Conservation (phyloP, 1,140 invertebrate genomes). For the Megalopta genalis region DNA sequence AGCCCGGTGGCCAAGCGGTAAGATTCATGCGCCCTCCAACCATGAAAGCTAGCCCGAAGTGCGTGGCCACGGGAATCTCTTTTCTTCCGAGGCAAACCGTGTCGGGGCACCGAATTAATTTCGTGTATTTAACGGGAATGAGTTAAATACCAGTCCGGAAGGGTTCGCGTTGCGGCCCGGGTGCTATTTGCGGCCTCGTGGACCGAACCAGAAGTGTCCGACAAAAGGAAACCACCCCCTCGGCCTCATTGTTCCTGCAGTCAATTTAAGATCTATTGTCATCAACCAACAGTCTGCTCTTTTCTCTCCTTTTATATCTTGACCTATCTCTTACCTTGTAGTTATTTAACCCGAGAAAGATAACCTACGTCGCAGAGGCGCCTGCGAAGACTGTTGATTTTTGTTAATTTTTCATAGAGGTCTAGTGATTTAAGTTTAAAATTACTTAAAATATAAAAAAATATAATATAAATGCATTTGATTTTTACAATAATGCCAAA, state of each 20-base stretch:
- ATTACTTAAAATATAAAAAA: no score
- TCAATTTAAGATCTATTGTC: neutral
- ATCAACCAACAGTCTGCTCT: neutral
- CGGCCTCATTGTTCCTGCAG: neutral
- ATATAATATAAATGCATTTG: no score
- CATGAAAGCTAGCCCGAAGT: constrained; percentile 45
- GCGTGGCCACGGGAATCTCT: constrained; percentile 50
- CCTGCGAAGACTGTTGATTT: no score
- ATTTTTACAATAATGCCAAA: no score
- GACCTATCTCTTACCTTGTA: neutral
- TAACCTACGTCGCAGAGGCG: no score
- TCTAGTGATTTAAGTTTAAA: no score
- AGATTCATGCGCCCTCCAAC: constrained; percentile 68
- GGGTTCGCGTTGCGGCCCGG: constrained; percentile 13
- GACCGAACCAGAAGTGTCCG: constrained; percentile 13
- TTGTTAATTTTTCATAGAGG: no score
- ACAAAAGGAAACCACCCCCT: neutral
- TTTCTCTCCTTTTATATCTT: no score
- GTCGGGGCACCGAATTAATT: constrained; percentile 74
- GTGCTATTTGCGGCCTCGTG: constrained; percentile 19
- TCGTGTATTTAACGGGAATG: constrained; percentile 62
- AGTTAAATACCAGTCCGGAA: constrained; percentile 48
- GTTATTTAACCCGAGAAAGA: no score
- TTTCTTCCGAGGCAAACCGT: constrained; percentile 73
- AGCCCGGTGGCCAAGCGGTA: neutral